Conservation (phyloP, 1,140 invertebrate species). For the Glomeris maerens region DNA sequence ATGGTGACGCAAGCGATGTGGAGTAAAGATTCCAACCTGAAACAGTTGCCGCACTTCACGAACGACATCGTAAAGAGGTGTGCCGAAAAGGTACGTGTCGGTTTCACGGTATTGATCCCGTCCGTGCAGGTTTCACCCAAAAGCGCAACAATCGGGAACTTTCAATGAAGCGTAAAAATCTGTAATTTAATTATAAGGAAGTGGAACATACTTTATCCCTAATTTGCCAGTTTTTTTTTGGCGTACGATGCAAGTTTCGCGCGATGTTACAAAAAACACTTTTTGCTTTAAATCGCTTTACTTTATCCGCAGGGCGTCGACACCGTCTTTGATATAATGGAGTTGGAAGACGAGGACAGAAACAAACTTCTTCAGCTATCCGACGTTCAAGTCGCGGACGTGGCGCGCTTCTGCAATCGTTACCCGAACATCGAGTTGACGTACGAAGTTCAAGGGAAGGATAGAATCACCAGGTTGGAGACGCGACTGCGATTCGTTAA, state of each 20-base stretch:
- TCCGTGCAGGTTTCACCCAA: too few relatives aligned
- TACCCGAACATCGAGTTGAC: conserved; percentile 97
- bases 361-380: conserved; percentile 67
- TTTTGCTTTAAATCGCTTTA: too few relatives aligned
- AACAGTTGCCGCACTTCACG: conserved; percentile 92
- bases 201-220: background rate
- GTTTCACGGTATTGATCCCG: too few relatives aligned
- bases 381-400: conserved; percentile 84
- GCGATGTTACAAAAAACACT: too few relatives aligned
- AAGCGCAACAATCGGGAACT: too few relatives aligned
- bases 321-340: conserved; percentile 97
- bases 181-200: conserved; percentile 5
- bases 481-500: conserved; percentile 7
- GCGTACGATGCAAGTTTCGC: too few relatives aligned
- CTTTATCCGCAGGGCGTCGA: conserved; percentile 54
- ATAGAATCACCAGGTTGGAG: conserved; percentile 40
- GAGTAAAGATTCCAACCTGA: conserved; percentile 94
- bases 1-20: conserved; percentile 99
- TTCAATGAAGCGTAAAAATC: too few relatives aligned
- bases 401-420: conserved; percentile 93
- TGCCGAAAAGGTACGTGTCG: conserved; percentile 62
- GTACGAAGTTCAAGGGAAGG: conserved; percentile 78
- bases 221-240: background rate
- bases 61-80: conserved; percentile 79
- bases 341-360: conserved; percentile 88